Base-by-base conservation (phyloP, 2,113 vertebrate genomes). In the Misgurnus anguillicaudatus region DNA sequence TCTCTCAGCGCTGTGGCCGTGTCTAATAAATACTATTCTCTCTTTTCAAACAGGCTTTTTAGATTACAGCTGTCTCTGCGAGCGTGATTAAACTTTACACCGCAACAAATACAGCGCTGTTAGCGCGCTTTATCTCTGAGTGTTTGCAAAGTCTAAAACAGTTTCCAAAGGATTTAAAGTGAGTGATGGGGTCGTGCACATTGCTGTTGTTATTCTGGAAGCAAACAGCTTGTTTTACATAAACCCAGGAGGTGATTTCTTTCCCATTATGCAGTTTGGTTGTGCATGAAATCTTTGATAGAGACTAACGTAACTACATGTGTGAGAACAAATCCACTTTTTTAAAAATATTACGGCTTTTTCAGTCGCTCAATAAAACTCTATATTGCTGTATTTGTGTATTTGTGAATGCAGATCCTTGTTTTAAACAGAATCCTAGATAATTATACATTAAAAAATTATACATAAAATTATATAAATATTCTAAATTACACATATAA, bases 1-100 rank as follows among this genome's bases (percentile, higher is more conserved):
- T 77, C 85, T 83, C 87, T 81, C 79, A 9, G 66, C 38, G 67
- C 80, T 10, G 66, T 76, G 73, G 53, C 57, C 75, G 14, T 72
- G 70, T 65, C 74, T 82, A 86, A 88, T 85, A 87, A 47, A 67
- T 60, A 75, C 41, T 80, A 55, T 42, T 17, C 9, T 65, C 47
- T 81, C 77, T 61, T 80, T 77, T 61, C 74, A 81, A 55, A 62
- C 70, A 55, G 78, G 67, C 67, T 77, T 82, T 64, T 77, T 68
- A 75, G 60, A 75, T 81, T 61, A 80, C 55, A 36, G 53, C 60
- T 47, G 41, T 36, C 16, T 8, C 19, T 11, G 63, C 68, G 8
- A 57, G 53, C 67, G 68, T 69, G 60, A 70, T 84, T 84, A 81
- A 74, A 39, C 31, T 39, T 47, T 31, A 71, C 45, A 48, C 24